Base-by-base conservation (phyloP, 1,140 invertebrate species). In the Dolichoris vasculosae region DNA sequence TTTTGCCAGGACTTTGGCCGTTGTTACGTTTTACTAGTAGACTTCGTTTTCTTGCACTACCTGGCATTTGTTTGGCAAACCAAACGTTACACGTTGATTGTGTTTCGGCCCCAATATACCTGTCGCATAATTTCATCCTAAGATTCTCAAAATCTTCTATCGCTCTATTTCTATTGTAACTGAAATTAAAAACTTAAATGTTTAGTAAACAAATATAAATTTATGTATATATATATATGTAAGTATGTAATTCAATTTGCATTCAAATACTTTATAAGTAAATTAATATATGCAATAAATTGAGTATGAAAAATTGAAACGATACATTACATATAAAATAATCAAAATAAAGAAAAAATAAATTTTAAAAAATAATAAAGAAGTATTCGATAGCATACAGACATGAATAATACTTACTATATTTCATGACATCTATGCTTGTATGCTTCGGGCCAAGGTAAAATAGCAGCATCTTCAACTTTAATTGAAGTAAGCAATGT, bases 41-140 rank as follows among this genome's bases (percentile, higher is more conserved):
- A 90, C 93, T 94, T 69, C 94, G 89, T 86, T 95, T 95, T 83
- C 91, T 94, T 0, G 95, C 94, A 90, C 94, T 96, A 75, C 91
- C 92, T 9, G 93, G 92, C 15, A 93, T 92, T 71, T 94, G 93
- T 80, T 93, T 90, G 0, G 93, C 93, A 73, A 94, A 95, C 89
- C 95, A 94, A 48, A 95, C 92, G 75, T 94, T 95, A 85, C 95
- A 95, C 82, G 94, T 95, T 0, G 95, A 95, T 82, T 95, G 94
- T 0, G 95, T 96, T 89, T 96, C 96, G 3, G 92, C 93, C 17
- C 95, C 95, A 40, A 96, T 93, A 87, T 94, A 96, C 85, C 95
- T 93, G 76, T 95, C 94, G 11, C 92, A 94, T 83, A 96, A 94
- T 86, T 94, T 94, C 63, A 94, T 89, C 48, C 94, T 93, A 2